Percentiles rank a stretch among this genome's conserved stretches.
Evolutionary conservation across 2,113 vertebrate species (phyloP).

Genomic region (Indri indri): DNA sequence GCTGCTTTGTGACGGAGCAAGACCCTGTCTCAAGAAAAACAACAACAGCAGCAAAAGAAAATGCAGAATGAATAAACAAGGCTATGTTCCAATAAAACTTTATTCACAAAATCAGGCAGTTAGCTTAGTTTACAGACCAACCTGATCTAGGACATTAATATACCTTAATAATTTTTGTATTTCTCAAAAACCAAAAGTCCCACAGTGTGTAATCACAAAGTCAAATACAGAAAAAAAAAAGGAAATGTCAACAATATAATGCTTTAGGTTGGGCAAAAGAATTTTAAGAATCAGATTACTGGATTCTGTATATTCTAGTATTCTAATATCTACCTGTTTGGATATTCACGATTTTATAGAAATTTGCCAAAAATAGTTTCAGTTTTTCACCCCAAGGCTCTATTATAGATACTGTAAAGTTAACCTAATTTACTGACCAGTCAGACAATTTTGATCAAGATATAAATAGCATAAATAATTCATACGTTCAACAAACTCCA

Average conservation of each 20-base stretch:
- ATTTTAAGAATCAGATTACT: not conserved
- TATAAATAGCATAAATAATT: not conserved
- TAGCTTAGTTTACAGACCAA: not conserved
- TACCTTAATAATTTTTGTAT: not conserved
- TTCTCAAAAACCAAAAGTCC: not conserved
- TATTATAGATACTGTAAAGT: not conserved
- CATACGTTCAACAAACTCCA: not conserved
- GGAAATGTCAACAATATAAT: not conserved
- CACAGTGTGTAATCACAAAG: slow-evolving; percentile 8
- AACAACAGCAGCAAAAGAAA: too few species aligned
- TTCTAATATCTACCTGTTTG: not conserved
- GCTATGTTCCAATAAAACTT: not conserved
- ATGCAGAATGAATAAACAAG: not conserved
- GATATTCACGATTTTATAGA: not conserved
- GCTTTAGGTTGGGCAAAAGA: not conserved
- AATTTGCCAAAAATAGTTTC: not conserved
- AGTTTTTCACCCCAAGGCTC: not conserved
- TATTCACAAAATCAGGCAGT: not conserved
- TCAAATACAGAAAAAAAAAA: slow-evolving; percentile 18
- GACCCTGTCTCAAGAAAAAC: too few species aligned
- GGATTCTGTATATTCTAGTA: not conserved
- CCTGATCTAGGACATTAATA: not conserved
- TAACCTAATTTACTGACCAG: not conserved
- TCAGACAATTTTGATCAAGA: slow-evolving; percentile 25
- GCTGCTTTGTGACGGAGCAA: too few species aligned